Evolutionary conservation across 2,113 vertebrate species (phyloP), one percentile per base, ranked within the genome.

Genomic region (Cyanocitta stelleri): DNA sequence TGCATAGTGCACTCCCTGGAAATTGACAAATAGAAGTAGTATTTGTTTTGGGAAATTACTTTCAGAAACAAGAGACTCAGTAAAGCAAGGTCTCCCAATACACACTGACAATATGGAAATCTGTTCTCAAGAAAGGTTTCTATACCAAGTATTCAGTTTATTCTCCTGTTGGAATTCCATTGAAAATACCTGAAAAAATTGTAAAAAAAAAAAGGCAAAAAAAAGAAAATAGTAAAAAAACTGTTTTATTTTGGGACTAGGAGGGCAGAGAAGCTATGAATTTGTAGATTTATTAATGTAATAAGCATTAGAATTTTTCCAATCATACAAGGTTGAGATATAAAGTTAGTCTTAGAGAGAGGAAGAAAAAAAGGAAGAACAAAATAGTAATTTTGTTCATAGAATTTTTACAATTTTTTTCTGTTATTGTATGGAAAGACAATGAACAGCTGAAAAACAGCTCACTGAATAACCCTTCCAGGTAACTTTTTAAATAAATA

Each of bases 1-100:
- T 10, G 13, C 16, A 52, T 48, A 13, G n/a, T 23, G 4, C 27
- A 33, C n/a, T 39, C 56, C 19, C 35, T 48, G n/a, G 30, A 32
- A 94, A 82, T 3, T 79, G 64, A 85, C 63, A 61, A 81, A 87
- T 17, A 87, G 44, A 68, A 56, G 35, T 30, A 24, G 37, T 43
- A 72, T 94, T 95, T 93, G 64, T 67, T 91, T 89, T 91, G 56
- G 52, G 48, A 91, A 93, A 91, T 82, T 89, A 72, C 39, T 72
- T 95, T 75, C 69, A 59, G 48, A 94, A 96, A 87, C 43, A 78
- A 21, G 59, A 71, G 16, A 30, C 18, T 55, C 23, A 7, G 20
- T 71, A 93, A 95, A 87, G 21, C 12, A 74, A 71, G 33, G 33
- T 67, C 66, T 86, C 90, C 39, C 35, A 58, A 67, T 26, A 33